These are phyloP conservation scores for Damaliscus lunatus DNA, from an alignment of 2,113 vertebrate species.

Conservation along the genomic window DNA sequence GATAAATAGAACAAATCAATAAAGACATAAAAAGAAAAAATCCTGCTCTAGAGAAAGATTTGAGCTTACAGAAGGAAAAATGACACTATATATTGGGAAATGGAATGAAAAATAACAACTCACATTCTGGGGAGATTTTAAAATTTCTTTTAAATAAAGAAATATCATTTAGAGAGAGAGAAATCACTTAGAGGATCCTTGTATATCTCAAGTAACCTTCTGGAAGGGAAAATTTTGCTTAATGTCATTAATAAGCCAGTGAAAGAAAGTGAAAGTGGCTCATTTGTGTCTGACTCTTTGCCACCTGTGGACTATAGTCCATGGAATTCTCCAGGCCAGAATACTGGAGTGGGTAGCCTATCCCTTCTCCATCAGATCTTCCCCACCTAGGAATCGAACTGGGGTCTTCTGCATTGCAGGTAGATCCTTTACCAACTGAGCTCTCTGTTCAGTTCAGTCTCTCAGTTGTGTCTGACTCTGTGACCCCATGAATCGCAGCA, in stretches of 20 bases:
- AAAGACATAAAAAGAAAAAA: not conserved
- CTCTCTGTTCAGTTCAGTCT: not conserved
- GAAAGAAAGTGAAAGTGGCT: not conserved
- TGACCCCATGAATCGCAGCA: too few relatives aligned
- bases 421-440: not conserved
- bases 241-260: not conserved
- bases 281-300: rapidly evolving
- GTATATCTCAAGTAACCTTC: not conserved
- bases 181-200: not conserved
- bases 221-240: not conserved
- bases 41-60: not conserved
- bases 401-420: not conserved
- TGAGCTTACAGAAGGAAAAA: not conserved
- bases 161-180: not conserved
- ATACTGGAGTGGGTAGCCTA: not conserved
- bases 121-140: not conserved
- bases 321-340: not conserved
- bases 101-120: not conserved
- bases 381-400: not conserved
- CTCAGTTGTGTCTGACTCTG: too few relatives aligned
- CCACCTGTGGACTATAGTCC: not conserved
- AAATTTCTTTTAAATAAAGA: not conserved
- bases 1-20: not conserved
- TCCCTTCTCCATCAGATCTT: not conserved
- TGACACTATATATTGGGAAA: not conserved